Evolutionary conservation across 2,797 vertebrate species (phyloP).

Genomic region (Oryzias dopingdopingensis): DNA sequence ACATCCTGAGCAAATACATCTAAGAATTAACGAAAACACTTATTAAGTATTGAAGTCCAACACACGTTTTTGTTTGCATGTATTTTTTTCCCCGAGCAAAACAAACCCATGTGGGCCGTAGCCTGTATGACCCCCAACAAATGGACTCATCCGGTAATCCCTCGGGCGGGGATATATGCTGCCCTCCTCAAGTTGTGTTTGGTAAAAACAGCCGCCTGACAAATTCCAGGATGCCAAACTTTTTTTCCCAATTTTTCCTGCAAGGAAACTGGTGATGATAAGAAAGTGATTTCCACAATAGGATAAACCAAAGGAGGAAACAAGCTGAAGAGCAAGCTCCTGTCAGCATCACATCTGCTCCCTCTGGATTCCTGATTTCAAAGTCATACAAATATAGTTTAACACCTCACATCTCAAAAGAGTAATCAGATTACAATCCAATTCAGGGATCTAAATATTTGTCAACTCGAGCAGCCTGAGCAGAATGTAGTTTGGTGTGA

Average conservation of each 20-base stretch:
- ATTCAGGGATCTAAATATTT: too few relatives aligned
- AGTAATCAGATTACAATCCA: conserved; percentile 11
- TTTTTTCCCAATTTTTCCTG: background rate
- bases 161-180: conserved; percentile 7
- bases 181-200: conserved; percentile 5
- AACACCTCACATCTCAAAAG: conserved; percentile 23
- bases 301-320: background rate
- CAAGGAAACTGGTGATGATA: background rate
- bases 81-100: background rate
- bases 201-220: background rate
- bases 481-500: conserved; percentile 30
- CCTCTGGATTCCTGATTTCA: conserved; percentile 42
- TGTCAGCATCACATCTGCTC: conserved; percentile 17
- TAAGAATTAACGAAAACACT: background rate
- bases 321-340: conserved; percentile 5
- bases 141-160: conserved; percentile 26
- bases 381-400: conserved; percentile 60
- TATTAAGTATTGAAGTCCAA: background rate
- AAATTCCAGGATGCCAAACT: background rate
- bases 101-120: conserved; percentile 5
- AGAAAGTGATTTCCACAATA: conserved; percentile 9
- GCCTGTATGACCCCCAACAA: conserved; percentile 7
- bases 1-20: conserved; percentile 19
- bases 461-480: background rate
- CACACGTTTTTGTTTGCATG: background rate